phyloP scores from a whole-genome alignment of 2,797 vertebrate genomes.

The Borostomias antarcticus region DNA sequence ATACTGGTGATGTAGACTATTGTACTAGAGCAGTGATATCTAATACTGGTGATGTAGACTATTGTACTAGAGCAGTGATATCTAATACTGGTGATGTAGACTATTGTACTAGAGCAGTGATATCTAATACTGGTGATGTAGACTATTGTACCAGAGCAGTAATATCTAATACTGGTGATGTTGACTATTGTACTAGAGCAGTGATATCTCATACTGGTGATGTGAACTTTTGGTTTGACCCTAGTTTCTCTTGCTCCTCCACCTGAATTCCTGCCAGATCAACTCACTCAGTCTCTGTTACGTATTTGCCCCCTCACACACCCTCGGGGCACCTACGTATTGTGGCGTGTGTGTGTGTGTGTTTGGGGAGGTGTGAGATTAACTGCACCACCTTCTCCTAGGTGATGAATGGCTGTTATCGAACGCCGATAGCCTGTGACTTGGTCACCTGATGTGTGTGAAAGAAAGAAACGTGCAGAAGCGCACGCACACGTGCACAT shows the following conservation, averaged over 20 bases:
- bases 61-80: no score
- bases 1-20: no score
- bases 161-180: no score
- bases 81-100: no score
- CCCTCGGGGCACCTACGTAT: no score
- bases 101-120: no score
- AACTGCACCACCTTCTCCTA: constrained; percentile 28
- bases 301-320: constrained; percentile 24
- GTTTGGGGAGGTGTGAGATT: constrained; percentile 19
- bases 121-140: no score
- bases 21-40: no score
- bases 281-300: constrained; percentile 24
- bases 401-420: constrained; percentile 37
- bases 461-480: background rate
- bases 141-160: no score
- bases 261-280: constrained; percentile 16
- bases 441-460: background rate
- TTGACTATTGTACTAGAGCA: no score
- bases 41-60: no score
- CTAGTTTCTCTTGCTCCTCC: background rate
- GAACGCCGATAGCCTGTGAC: constrained; percentile 12
- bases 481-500: constrained; percentile 6
- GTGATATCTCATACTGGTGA: no score
- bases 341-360: constrained; percentile 7
- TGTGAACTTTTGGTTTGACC: background rate